Base-by-base conservation (phyloP, 2,113 vertebrate genomes). In the Otolemur garnettii region DNA sequence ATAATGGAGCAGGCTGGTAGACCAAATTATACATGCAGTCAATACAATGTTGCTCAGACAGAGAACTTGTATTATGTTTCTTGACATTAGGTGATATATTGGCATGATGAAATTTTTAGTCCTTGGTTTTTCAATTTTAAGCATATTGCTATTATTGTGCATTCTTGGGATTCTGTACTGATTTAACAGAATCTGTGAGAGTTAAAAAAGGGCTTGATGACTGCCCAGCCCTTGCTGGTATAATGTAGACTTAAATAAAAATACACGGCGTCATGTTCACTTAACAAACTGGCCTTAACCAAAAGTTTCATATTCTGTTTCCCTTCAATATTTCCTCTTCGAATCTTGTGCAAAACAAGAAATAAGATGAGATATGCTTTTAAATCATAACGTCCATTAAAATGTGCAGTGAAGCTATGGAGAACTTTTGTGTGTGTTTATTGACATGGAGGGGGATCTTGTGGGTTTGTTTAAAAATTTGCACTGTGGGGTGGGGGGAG, bases 191-290 rank as follows among this genome's bases (percentile, higher is more conserved):
- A 68, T 94, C 90, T 91, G 11, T 45, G 57, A 84, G 50, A 85
- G 93, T 90, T 77, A 85, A 42, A 90, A 89, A 92, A 78, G 22
- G 21, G 80, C n/a, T 87, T 83, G 50, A 91, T 94, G 79, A 92
- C 88, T 95, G 81, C 45, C 82, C 35, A 45, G 71, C 1, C 71
- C 26, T 84, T 50, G 11, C 35, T 87, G 45, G 35, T 75, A 80
- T 64, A 60, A 95, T 85, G 91, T 96, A 93, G 55, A 60, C 75
- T 93, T 35, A 86, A 94, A 90, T 87, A 95, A 93, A 91, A 91
- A 95, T 57, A 75, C 35, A 66, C 7, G 22, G 66, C 90, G 57
- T 90, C 72, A 55, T 68, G 88, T 97, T 95, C 88, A 95, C 68
- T 93, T 94, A 91, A 89, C 42, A 89, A 83, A 85, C 42, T 93